Conservation (phyloP, 2,113 vertebrate genomes). For the Dasyurus viverrinus region DNA sequence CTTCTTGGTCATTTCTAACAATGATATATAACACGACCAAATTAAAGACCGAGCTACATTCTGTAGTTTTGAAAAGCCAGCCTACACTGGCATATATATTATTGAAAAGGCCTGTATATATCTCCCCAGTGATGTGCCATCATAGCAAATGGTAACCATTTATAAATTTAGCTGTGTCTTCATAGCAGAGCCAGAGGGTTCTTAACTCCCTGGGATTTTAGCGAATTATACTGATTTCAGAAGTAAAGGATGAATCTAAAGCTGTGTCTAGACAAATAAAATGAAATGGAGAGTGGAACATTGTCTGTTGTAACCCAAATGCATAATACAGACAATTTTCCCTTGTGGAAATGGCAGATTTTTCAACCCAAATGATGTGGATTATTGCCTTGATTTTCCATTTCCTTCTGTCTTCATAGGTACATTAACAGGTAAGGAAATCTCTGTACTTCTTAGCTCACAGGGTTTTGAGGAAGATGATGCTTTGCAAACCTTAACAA, state of each 20-base stretch:
- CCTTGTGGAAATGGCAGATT: conserved; percentile 7
- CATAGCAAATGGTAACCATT: background rate
- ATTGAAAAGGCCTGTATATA: conserved; percentile 5
- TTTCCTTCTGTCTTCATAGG: conserved; percentile 26
- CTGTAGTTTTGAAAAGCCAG: background rate
- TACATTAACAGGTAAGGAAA: background rate
- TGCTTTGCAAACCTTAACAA: background rate
- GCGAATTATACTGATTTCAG: conserved; percentile 5
- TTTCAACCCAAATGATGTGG: background rate
- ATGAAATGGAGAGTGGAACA: conserved; percentile 5
- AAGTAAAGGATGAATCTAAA: conserved; percentile 38
- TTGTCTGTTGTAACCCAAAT: background rate
- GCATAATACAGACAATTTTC: background rate
- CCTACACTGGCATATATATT: background rate
- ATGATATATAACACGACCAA: background rate
- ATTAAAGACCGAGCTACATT: background rate
- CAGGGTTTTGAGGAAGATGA: background rate
- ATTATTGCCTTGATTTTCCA: background rate
- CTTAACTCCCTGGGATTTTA: conserved; percentile 25
- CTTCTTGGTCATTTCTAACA: background rate
- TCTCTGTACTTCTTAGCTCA: background rate
- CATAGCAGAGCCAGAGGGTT: background rate
- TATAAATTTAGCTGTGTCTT: background rate
- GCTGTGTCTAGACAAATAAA: conserved; percentile 39
- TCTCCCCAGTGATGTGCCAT: background rate